A percentile compares a stretch with the other conserved stretches of the same genome.
Conservation (phyloP, 1,140 invertebrate genomes). For the Sarcophaga bullata region DNA sequence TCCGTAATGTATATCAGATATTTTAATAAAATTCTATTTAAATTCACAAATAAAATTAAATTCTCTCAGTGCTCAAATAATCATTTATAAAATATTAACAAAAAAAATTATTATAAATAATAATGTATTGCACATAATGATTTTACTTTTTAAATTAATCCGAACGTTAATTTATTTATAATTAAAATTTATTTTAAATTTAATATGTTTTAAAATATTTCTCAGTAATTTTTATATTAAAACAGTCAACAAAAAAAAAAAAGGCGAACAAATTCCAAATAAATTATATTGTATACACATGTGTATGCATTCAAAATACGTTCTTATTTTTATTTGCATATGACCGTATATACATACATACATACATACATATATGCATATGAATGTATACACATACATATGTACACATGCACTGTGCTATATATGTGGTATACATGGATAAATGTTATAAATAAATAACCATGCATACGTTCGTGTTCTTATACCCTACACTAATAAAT, state of each 20-base stretch:
- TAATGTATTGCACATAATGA: background rate
- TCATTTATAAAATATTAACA: background rate
- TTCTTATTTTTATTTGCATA: background rate
- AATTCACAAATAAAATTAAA: too few relatives aligned
- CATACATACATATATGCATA: background rate
- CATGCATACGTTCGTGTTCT: too few relatives aligned
- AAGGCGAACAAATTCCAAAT: background rate
- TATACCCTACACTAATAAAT: too few relatives aligned
- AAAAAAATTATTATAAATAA: background rate
- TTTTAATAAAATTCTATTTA: too few relatives aligned
- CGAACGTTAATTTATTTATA: constrained; percentile 16
- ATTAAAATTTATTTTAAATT: constrained; percentile 15
- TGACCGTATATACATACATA: background rate
- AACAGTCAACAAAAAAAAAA: background rate
- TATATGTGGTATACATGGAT: too few relatives aligned
- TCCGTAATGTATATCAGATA: too few relatives aligned
- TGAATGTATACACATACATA: background rate
- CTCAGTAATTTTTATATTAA: constrained; percentile 4
- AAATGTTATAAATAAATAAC: too few relatives aligned
- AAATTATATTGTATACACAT: constrained; percentile 7
- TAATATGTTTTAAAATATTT: background rate
- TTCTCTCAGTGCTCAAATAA: background rate
- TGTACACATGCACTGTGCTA: background rate
- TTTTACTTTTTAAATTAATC: constrained; percentile 22
- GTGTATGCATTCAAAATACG: background rate